Evolutionary conservation across 1,140 invertebrate genomes (phyloP).

Genomic region (Mactra quadrangularis): DNA sequence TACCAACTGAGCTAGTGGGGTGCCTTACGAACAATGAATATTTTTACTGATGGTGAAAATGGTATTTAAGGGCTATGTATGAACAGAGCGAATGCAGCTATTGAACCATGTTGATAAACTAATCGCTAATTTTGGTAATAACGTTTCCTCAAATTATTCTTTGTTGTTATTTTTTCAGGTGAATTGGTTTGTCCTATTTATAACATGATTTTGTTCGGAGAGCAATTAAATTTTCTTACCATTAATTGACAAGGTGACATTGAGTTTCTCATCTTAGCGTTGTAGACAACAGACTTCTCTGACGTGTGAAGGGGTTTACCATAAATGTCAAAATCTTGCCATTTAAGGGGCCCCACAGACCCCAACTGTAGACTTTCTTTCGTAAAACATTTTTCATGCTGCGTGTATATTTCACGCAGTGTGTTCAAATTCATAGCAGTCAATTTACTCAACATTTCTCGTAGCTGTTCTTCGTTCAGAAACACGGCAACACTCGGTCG

Average conservation of each 20-base stretch:
- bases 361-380: slow-evolving; percentile 67
- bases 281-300: slow-evolving; percentile 78
- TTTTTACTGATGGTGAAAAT: no score
- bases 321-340: slow-evolving; percentile 79
- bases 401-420: slow-evolving; percentile 76
- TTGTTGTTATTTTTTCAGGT: no score
- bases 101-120: no score
- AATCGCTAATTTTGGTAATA: no score
- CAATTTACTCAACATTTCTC: slow-evolving; percentile 74
- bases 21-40: no score
- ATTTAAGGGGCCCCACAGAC: slow-evolving; percentile 71
- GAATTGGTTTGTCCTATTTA: no score
- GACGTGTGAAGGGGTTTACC: slow-evolving; percentile 78
- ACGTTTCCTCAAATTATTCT: no score
- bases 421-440: slow-evolving; percentile 75
- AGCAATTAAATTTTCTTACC: slow-evolving; percentile 74
- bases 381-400: slow-evolving; percentile 74
- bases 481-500: slow-evolving; percentile 73
- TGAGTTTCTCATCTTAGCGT: slow-evolving; percentile 74
- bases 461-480: slow-evolving; percentile 72
- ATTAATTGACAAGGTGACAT: slow-evolving; percentile 76
- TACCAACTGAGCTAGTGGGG: no score
- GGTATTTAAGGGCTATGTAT: no score
- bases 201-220: no score
- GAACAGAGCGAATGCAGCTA: no score